These are phyloP conservation scores for Callochromis pleurospilus DNA, from an alignment of 2,113 vertebrate species.

Conservation along the genomic window DNA sequence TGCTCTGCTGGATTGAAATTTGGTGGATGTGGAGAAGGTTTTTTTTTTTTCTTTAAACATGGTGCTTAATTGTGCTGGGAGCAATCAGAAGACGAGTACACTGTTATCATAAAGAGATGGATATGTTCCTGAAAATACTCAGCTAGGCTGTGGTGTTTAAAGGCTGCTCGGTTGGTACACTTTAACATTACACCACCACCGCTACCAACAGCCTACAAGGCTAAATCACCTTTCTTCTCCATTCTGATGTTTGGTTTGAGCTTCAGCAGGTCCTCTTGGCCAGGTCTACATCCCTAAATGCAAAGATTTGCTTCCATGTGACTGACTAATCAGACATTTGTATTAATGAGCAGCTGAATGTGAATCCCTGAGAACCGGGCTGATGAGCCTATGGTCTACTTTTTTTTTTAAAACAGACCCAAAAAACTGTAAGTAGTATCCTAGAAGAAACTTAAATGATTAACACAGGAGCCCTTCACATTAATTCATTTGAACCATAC, in stretches of 20 bases:
- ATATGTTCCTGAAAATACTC: background rate
- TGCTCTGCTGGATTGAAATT: background rate
- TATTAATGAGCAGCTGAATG: background rate
- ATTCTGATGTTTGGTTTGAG: background rate
- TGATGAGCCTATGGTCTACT: background rate
- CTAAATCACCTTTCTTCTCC: background rate
- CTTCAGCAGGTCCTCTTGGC: background rate
- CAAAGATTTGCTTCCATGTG: background rate
- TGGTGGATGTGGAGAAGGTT: background rate
- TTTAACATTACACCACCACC: background rate
- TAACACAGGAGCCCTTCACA: background rate
- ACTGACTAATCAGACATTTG: background rate
- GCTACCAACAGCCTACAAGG: background rate
- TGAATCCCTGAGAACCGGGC: background rate
- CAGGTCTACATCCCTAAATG: background rate
- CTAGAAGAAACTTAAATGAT: background rate
- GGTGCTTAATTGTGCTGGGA: background rate
- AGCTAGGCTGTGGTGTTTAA: background rate
- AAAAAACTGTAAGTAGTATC: background rate
- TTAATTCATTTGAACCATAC: background rate
- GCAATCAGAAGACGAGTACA: background rate
- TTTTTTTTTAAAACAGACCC: background rate
- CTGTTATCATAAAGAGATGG: background rate
- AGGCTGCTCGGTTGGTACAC: background rate
- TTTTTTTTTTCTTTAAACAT: background rate